Evolutionary conservation across 2,888 invertebrate species (phyloP).

Genomic region (Drosophila subsilvestris): DNA sequence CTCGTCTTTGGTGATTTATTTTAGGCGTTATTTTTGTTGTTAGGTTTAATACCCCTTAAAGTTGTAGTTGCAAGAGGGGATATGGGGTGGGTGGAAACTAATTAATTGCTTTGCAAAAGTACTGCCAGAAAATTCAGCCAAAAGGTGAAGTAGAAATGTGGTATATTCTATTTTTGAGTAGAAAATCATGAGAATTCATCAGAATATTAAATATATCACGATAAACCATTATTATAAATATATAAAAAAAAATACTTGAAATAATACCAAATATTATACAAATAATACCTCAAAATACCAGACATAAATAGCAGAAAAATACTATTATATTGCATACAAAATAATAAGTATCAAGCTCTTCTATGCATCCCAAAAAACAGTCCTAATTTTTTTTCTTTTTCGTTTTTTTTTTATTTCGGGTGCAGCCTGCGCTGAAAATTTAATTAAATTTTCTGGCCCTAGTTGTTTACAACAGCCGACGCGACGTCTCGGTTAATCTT

Average conservation of each 20-base stretch:
- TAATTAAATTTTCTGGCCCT: constrained; percentile 58
- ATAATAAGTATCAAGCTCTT: neutral
- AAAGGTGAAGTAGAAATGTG: neutral
- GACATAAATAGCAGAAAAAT: neutral
- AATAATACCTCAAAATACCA: neutral
- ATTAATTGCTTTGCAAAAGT: no score
- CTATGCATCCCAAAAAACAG: neutral
- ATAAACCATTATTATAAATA: no score
- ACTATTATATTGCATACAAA: neutral
- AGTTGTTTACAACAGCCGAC: constrained; percentile 40
- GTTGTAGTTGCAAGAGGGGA: neutral
- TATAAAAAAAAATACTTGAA: neutral
- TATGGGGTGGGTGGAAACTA: neutral
- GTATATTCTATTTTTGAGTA: no score
- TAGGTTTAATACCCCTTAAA: constrained; percentile 1
- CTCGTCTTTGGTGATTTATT: constrained; percentile 41
- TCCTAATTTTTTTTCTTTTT: neutral
- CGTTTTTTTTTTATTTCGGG: constrained; percentile 4
- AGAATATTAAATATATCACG: no score
- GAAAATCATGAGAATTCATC: no score
- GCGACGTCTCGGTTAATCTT: constrained; percentile 43
- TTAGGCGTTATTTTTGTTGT: constrained; percentile 21
- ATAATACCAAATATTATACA: neutral
- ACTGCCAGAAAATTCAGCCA: neutral
- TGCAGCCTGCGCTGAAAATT: constrained; percentile 40